Conservation (phyloP, 1,140 invertebrate species). For the Varroa destructor region DNA sequence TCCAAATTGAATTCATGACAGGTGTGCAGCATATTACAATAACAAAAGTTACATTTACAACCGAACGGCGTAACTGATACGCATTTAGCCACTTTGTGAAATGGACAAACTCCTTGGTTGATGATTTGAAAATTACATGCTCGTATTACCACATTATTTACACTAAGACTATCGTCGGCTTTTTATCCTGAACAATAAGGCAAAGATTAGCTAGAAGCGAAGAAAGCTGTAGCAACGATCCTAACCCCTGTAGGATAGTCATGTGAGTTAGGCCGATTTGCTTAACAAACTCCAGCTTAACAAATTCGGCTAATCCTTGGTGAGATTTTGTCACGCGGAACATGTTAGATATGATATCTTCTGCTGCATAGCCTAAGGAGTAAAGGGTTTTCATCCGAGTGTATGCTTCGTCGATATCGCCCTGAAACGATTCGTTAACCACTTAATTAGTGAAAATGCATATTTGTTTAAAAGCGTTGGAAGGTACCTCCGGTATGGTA, state of each 20-base stretch:
- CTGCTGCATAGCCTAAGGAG: slow-evolving; percentile 82
- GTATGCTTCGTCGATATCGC: slow-evolving; percentile 73
- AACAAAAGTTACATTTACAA: no score
- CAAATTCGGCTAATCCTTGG: slow-evolving; percentile 54
- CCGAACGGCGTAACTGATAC: no score
- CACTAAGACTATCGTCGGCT: neutral
- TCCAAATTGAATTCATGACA: no score
- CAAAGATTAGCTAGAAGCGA: slow-evolving; percentile 72
- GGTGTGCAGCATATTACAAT: no score
- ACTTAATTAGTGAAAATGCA: neutral
- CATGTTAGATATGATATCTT: slow-evolving; percentile 89
- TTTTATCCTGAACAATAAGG: neutral
- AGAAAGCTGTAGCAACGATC: slow-evolving; percentile 73
- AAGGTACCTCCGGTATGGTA: neutral
- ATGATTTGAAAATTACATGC: no score
- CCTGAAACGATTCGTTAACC: slow-evolving; percentile 39
- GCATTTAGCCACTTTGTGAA: no score
- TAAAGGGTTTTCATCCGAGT: slow-evolving; percentile 73
- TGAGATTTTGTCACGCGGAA: slow-evolving; percentile 83
- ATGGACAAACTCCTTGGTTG: no score
- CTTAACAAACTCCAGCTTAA: slow-evolving; percentile 76
- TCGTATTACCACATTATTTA: no score
- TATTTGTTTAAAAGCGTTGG: neutral
- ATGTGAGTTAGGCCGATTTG: slow-evolving; percentile 86
- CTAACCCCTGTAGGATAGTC: slow-evolving; percentile 73